phyloP scores from a whole-genome alignment of 2,797 vertebrate species.

The Holocentrus rufus region DNA sequence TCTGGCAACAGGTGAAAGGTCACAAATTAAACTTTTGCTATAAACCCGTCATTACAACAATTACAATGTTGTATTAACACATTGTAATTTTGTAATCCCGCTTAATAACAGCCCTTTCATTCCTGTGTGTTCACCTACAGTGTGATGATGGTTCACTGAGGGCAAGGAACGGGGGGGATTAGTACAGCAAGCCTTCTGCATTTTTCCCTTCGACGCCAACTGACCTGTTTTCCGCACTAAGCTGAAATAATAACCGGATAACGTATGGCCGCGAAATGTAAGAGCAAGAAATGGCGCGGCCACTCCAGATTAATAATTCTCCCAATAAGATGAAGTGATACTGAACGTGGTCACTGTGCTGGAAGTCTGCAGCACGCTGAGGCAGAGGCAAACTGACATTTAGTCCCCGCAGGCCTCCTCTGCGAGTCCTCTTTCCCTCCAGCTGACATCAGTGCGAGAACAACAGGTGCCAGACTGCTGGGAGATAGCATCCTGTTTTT shows the following conservation, averaged over 20 bases:
- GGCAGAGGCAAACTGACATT: conserved; percentile 24
- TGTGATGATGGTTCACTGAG: conserved; percentile 3
- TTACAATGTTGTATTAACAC: conserved; percentile 13
- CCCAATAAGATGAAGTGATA: neutral
- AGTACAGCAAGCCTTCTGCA: neutral
- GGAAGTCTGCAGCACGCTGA: neutral
- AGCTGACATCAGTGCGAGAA: conserved; percentile 22
- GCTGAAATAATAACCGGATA: neutral
- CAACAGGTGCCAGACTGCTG: conserved; percentile 59
- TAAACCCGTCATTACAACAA: conserved; percentile 7
- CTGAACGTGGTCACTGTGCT: conserved; percentile 2
- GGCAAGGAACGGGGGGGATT: neutral
- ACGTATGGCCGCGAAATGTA: neutral
- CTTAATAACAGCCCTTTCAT: neutral
- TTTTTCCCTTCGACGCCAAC: neutral
- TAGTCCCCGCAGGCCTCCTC: neutral
- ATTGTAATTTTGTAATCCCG: neutral
- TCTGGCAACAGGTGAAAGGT: conserved; percentile 39
- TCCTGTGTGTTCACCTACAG: neutral
- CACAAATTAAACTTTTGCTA: conserved; percentile 9
- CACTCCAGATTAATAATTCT: neutral
- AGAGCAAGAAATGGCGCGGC: neutral
- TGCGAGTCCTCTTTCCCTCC: neutral
- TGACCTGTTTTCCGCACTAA: neutral
- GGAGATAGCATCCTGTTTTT: conserved; percentile 63